Evolutionary conservation across 2,797 vertebrate genomes (phyloP).

Genomic region (Bucorvus abyssinicus): DNA sequence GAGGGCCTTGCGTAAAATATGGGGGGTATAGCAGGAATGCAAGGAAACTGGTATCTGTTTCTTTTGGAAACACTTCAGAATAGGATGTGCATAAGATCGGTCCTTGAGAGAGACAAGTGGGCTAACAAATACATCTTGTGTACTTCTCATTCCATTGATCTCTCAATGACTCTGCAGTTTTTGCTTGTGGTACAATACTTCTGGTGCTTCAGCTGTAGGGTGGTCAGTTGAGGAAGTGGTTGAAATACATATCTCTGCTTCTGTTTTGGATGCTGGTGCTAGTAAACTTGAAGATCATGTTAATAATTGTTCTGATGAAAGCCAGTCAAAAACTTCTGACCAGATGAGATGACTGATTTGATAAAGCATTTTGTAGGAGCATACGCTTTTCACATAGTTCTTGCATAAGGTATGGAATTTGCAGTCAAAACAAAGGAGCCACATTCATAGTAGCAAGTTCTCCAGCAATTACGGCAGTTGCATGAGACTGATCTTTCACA

Average conservation of each 20-base stretch:
- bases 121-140: not conserved
- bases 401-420: not conserved
- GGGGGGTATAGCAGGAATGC: not conserved
- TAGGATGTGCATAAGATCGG: not conserved
- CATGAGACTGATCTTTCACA: not conserved
- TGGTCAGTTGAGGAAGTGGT: not conserved
- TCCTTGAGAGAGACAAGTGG: not conserved
- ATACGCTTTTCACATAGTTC: not conserved
- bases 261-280: not conserved
- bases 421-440: not conserved
- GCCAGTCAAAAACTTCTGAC: not conserved
- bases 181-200: not conserved
- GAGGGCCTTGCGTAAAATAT: accelerated
- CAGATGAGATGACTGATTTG: not conserved
- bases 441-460: not conserved
- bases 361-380: not conserved
- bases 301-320: slow-evolving; percentile 28
- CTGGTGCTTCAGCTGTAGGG: not conserved
- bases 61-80: not conserved
- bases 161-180: not conserved
- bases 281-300: slow-evolving; percentile 5
- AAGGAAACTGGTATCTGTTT: not conserved
- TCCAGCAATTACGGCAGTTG: not conserved
- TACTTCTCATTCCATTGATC: not conserved
- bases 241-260: not conserved